These are phyloP conservation scores for Diaprepes abbreviatus DNA, from an alignment of 2,888 invertebrate species.

Conservation along the genomic window DNA sequence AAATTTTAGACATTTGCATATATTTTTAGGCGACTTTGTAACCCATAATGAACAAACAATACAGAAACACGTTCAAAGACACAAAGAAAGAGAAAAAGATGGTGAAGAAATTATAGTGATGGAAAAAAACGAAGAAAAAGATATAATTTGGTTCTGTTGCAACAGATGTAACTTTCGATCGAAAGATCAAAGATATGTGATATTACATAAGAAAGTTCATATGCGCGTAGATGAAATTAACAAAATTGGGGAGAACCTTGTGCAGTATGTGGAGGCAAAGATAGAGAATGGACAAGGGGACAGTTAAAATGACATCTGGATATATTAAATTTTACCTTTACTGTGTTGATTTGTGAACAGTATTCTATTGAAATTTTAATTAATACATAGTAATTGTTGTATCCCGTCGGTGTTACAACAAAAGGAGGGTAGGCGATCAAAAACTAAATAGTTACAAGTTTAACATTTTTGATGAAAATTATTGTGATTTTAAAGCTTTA, in stretches of 20 bases:
- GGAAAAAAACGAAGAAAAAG: not conserved
- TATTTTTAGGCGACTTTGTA: constrained; percentile 9
- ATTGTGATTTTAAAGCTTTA: no score
- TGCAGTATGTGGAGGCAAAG: not conserved
- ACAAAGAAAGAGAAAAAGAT: not conserved
- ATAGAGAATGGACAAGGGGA: no score
- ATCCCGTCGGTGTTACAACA: no score
- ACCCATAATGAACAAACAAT: constrained; percentile 9
- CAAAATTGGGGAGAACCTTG: not conserved
- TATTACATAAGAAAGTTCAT: constrained; percentile 21
- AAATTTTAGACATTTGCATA: no score
- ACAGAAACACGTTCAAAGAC: not conserved
- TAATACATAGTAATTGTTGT: no score
- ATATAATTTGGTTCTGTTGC: constrained; percentile 24
- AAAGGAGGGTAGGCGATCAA: no score
- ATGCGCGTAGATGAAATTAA: constrained; percentile 15
- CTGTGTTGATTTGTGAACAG: no score
- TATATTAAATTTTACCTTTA: no score
- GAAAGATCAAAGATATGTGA: constrained; percentile 27
- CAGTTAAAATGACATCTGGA: no score
- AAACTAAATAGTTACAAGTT: no score
- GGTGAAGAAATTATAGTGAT: constrained; percentile 17
- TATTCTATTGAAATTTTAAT: no score
- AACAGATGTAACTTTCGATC: constrained; percentile 17
- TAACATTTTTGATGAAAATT: no score